Evolutionary conservation across 1,140 invertebrate genomes (phyloP), one percentile per base, ranked within the genome.

Genomic region (Lethrus apterus): DNA sequence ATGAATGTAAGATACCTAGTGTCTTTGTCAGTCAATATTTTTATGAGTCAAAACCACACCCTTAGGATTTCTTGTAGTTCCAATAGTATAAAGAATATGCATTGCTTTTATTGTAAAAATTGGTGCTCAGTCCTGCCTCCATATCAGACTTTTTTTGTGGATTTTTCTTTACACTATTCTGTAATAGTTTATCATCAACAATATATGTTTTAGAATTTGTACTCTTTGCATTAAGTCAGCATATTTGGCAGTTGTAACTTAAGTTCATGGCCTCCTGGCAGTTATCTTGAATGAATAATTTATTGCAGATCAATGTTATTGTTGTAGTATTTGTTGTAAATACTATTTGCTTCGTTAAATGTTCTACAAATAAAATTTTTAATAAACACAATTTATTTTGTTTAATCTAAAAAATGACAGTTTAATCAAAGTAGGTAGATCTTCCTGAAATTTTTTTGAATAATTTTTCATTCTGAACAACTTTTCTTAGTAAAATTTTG

Each of bases 31-130:
- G 66, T 70, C 66, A 2, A 93, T 59, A 67, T 88, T 92, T 9
- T 71, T 76, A 68, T 89, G 83, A 14, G 79, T 85, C 51, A 89
- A 69, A 1, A 90, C 74, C 4, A 90, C 89, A 33, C 79, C 80
- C 79, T 86, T 78, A 4, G 88, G 89, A 53, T 77, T 77, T 17
- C 82, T 86, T n/a, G 89, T 89, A 10, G 89, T 90, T 31, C 88
- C 89, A 70, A 83, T 90, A 2, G 89, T 93, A 63, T 17, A 93
- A 72, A 53, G 93, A 82, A 67, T 93, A 70, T 0, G 88, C 88
- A 60, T 84, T 72, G 24, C 69, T 78, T 2, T 71, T 64, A 20
- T 72, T 71, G 58, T 85, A 86, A 56, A 78, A 79, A 26, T 55
- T 45, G 14, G 52, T 36, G 2, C 60, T 44, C 32, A 58, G 41